Conservation (phyloP, 2,113 vertebrate genomes). For the Ageneiosus marmoratus region DNA sequence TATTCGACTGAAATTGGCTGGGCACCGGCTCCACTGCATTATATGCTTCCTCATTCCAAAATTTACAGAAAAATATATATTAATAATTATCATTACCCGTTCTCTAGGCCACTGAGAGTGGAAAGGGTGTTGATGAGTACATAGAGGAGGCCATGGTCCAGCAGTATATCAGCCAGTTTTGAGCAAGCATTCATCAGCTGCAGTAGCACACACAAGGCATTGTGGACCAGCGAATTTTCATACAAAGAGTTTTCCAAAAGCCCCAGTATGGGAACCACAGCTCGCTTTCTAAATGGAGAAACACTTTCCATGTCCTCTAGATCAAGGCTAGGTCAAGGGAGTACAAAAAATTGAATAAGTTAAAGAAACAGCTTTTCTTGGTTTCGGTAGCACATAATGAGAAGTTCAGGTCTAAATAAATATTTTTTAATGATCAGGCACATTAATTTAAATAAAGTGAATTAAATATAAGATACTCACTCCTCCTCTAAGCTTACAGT, state of each 20-base stretch:
- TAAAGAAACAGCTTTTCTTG: not conserved
- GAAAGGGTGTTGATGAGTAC: slow-evolving; percentile 93
- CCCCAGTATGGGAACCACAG: slow-evolving; percentile 89
- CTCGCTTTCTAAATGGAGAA: slow-evolving; percentile 90
- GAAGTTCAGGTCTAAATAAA: not conserved
- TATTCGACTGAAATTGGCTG: not conserved
- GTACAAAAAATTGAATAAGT: slow-evolving; percentile 7
- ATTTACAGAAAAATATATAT: not conserved
- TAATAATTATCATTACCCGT: slow-evolving; percentile 76
- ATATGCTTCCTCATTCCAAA: not conserved
- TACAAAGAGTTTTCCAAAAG: slow-evolving; percentile 93
- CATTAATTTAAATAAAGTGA: not conserved
- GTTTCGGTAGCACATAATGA: not conserved
- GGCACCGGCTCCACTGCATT: not conserved
- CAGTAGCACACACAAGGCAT: slow-evolving; percentile 86
- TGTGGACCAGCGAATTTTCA: slow-evolving; percentile 89
- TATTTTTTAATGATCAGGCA: not conserved
- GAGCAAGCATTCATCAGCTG: slow-evolving; percentile 93
- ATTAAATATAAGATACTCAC: slow-evolving; percentile 72
- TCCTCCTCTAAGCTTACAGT: slow-evolving; percentile 89
- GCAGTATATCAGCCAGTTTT: slow-evolving; percentile 91
- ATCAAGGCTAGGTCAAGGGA: slow-evolving; percentile 78
- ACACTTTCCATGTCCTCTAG: slow-evolving; percentile 88
- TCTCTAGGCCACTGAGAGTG: slow-evolving; percentile 90
- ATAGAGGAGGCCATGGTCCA: slow-evolving; percentile 94